These are phyloP conservation scores for Paratrypauchen microcephalus DNA, from an alignment of 2,797 vertebrate genomes.

Conservation along the genomic window DNA sequence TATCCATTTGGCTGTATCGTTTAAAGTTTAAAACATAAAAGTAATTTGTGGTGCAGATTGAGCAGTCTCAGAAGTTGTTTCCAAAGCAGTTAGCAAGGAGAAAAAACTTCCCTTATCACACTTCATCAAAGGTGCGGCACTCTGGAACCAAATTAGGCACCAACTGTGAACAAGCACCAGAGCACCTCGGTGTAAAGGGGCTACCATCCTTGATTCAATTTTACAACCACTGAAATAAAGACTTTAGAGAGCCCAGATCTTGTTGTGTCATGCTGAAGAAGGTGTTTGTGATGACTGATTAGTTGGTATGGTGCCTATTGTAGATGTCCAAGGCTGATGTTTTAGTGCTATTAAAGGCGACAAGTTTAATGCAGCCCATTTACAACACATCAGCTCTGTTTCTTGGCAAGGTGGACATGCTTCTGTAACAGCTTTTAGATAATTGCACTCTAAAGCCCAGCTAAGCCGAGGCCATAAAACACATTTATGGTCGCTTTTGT, in stretches of 20 bases:
- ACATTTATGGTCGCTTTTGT: slow-evolving; percentile 25
- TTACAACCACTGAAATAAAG: slow-evolving; percentile 7
- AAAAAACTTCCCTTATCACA: background rate
- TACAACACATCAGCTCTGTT: slow-evolving; percentile 27
- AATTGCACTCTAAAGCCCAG: slow-evolving; percentile 14
- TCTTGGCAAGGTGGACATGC: slow-evolving; percentile 13
- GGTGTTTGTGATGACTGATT: slow-evolving; percentile 2
- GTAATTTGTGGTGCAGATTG: background rate
- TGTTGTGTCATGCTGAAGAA: slow-evolving; percentile 1
- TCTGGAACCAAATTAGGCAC: slow-evolving; percentile 2
- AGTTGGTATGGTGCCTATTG: slow-evolving; percentile 1
- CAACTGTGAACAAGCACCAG: background rate
- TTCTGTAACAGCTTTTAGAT: slow-evolving; percentile 27
- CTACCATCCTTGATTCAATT: slow-evolving; percentile 17
- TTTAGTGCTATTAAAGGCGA: slow-evolving; percentile 22
- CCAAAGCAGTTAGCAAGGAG: background rate
- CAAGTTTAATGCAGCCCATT: slow-evolving; percentile 22
- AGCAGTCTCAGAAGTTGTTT: background rate
- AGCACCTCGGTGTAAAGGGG: background rate
- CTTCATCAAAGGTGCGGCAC: slow-evolving; percentile 3
- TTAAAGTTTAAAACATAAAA: background rate
- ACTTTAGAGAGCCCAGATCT: background rate
- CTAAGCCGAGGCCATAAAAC: slow-evolving; percentile 36
- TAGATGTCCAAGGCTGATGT: slow-evolving; percentile 29
- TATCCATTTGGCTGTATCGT: background rate